These are phyloP conservation scores for Cenopis cana DNA, from an alignment of 2,888 invertebrate genomes.

Conservation along the genomic window DNA sequence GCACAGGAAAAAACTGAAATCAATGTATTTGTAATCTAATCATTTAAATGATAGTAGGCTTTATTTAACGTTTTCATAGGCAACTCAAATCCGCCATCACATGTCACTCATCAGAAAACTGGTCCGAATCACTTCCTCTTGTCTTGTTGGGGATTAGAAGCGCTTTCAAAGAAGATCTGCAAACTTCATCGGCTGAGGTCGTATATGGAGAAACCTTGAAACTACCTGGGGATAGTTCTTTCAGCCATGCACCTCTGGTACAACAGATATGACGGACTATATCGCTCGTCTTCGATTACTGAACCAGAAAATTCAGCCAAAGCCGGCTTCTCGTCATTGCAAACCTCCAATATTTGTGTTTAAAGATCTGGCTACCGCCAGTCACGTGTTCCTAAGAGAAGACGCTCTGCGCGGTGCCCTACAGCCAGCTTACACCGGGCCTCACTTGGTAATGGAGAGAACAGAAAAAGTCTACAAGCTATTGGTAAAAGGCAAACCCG, in stretches of 20 bases:
- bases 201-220: neutral
- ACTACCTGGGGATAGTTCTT: neutral
- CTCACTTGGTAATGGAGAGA: constrained; percentile 49
- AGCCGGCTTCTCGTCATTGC: constrained; percentile 46
- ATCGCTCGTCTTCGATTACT: neutral
- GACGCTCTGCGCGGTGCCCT: constrained; percentile 49
- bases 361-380: constrained; percentile 49
- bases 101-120: neutral
- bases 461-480: constrained; percentile 49
- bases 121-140: neutral
- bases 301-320: neutral
- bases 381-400: constrained; percentile 51
- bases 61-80: neutral
- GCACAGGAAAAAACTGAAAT: too few relatives aligned
- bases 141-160: neutral
- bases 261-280: constrained; percentile 42
- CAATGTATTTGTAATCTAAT: too few relatives aligned
- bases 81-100: neutral
- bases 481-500: constrained; percentile 44
- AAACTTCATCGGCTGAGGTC: neutral
- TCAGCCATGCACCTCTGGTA: neutral
- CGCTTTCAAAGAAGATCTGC: neutral
- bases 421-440: constrained; percentile 52
- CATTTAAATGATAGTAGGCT: too few relatives aligned
- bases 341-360: constrained; percentile 47